Evolutionary conservation across 2,113 vertebrate species (phyloP).

Genomic region (Corynorhinus townsendii): DNA sequence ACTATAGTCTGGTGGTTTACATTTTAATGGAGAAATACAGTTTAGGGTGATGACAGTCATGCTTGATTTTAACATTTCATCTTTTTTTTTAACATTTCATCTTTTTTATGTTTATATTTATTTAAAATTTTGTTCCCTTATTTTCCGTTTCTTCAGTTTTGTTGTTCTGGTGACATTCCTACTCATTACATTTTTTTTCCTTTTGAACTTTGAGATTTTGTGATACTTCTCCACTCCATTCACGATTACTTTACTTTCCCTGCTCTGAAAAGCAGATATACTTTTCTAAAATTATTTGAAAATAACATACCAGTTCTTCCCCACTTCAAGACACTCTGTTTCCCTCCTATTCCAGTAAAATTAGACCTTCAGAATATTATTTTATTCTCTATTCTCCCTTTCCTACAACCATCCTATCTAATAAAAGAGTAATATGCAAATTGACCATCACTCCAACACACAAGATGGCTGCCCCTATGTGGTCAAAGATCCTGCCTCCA

Average conservation of each 20-base stretch:
- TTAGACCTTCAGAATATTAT: not conserved
- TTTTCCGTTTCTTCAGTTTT: not conserved
- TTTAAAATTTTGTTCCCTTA: not conserved
- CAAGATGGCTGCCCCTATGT: too few species aligned
- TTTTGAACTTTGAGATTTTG: not conserved
- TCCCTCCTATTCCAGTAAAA: not conserved
- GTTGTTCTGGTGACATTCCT: not conserved
- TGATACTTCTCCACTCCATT: not conserved
- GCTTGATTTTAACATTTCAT: not conserved
- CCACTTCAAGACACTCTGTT: not conserved
- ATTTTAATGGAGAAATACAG: not conserved
- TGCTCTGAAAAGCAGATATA: not conserved
- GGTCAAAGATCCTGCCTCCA: too few species aligned
- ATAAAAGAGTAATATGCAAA: too few species aligned
- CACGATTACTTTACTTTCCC: not conserved
- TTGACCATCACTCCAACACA: too few species aligned
- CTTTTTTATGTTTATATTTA: constrained; percentile 11
- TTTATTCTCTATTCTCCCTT: not conserved
- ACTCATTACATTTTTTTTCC: not conserved
- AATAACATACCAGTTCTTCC: not conserved
- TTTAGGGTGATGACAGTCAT: not conserved
- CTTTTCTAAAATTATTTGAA: not conserved
- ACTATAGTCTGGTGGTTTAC: not conserved
- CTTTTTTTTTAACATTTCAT: not conserved
- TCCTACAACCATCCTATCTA: not conserved